Conservation (phyloP, 2,888 invertebrate species). For the Spisula subtruncata region DNA sequence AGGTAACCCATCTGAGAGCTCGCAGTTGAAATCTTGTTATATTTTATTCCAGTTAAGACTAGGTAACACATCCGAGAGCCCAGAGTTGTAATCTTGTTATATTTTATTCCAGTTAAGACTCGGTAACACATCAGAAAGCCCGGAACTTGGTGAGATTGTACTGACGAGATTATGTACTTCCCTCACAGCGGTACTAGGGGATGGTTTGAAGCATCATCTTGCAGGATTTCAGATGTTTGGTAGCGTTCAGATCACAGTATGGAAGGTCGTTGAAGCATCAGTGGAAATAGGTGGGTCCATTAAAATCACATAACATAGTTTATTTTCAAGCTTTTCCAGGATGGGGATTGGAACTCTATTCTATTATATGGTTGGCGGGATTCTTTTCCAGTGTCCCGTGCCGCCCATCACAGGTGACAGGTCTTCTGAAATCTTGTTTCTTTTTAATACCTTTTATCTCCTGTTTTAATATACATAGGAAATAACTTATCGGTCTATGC, state of each 20-base stretch:
- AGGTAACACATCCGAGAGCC: constrained; percentile 83
- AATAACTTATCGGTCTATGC: too few species aligned
- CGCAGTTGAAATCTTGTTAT: not conserved
- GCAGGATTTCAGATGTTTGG: constrained; percentile 93
- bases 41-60: constrained; percentile 81
- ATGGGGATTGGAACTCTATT: not conserved
- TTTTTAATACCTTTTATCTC: too few species aligned
- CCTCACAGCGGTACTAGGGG: constrained; percentile 94
- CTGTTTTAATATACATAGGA: too few species aligned
- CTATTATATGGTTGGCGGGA: too few species aligned
- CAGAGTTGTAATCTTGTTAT: constrained; percentile 73
- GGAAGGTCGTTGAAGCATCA: constrained; percentile 96
- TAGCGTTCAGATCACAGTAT: constrained; percentile 94
- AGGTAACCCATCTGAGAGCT: not conserved
- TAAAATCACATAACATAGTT: not conserved
- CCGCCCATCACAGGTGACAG: too few species aligned
- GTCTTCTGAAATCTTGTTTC: too few species aligned
- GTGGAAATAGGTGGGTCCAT: constrained; percentile 92
- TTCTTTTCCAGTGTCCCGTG: too few species aligned
- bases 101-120: constrained; percentile 81
- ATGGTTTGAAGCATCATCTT: constrained; percentile 94
- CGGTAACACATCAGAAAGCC: constrained; percentile 83
- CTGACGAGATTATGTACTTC: constrained; percentile 93
- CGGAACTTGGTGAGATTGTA: constrained; percentile 90
- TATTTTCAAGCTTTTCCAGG: too few species aligned